Evolutionary conservation across 1,140 invertebrate genomes (phyloP).

Genomic region (Drosophila insularis): DNA sequence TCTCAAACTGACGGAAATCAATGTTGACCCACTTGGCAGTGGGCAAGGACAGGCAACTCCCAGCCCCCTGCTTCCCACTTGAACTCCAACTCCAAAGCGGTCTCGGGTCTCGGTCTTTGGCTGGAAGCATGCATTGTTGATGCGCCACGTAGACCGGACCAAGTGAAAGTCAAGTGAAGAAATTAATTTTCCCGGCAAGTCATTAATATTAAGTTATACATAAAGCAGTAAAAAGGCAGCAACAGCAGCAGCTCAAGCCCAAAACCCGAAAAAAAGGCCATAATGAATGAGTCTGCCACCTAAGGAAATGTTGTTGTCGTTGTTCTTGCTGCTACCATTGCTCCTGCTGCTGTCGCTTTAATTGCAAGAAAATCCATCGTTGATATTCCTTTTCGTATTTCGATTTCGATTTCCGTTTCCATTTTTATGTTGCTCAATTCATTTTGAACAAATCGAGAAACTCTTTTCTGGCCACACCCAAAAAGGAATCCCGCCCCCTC

Average conservation of each 20-base stretch:
- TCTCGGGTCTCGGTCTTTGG: neutral
- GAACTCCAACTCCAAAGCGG: neutral
- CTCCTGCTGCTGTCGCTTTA: slow-evolving; percentile 35
- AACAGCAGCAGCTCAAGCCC: slow-evolving; percentile 5
- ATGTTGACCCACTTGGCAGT: slow-evolving; percentile 72
- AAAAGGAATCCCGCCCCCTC: neutral
- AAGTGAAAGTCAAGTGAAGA: slow-evolving; percentile 70
- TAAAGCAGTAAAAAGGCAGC: slow-evolving; percentile 2
- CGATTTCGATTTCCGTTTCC: slow-evolving; percentile 71
- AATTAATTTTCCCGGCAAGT: slow-evolving; percentile 75
- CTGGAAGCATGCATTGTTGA: slow-evolving; percentile 14
- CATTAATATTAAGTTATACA: slow-evolving; percentile 75
- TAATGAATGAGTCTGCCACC: slow-evolving; percentile 46
- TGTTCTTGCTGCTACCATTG: slow-evolving; percentile 5
- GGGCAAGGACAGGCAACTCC: slow-evolving; percentile 38
- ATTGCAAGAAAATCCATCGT: slow-evolving; percentile 49
- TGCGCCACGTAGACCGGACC: slow-evolving; percentile 8
- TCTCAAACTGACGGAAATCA: slow-evolving; percentile 67
- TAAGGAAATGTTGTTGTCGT: slow-evolving; percentile 30
- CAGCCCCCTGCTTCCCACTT: neutral
- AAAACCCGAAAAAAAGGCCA: slow-evolving; percentile 71
- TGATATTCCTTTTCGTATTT: slow-evolving; percentile 38
- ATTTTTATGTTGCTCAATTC: slow-evolving; percentile 43
- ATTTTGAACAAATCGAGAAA: slow-evolving; percentile 33
- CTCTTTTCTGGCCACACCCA: slow-evolving; percentile 11